Conservation (phyloP, 2,888 invertebrate species). For the Chironomus riparius region DNA sequence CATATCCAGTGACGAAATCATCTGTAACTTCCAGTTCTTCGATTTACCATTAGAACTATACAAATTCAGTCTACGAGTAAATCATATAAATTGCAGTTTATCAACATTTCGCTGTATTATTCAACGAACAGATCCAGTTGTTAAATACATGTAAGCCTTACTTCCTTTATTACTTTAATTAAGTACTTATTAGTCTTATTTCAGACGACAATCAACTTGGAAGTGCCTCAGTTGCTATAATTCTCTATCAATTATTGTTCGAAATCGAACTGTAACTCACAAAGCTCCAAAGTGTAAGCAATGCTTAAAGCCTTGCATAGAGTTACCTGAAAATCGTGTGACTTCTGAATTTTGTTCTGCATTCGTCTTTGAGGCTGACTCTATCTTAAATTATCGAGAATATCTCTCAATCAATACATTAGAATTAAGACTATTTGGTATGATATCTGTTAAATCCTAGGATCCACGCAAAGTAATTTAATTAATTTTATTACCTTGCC, state of each 20-base stretch:
- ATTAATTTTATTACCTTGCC: neutral
- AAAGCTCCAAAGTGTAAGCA: neutral
- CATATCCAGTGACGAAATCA: neutral
- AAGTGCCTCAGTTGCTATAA: neutral
- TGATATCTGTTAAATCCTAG: neutral
- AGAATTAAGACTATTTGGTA: conserved; percentile 4
- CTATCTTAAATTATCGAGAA: neutral
- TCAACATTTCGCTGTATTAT: conserved; percentile 6
- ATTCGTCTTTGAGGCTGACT: neutral
- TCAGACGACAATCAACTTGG: conserved; percentile 14
- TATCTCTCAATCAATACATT: neutral
- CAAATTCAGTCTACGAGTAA: neutral
- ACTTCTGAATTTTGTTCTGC: neutral
- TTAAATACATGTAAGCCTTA: conserved; percentile 4
- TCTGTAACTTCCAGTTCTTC: neutral
- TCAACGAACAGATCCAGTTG: neutral
- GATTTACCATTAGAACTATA: neutral
- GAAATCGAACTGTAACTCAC: neutral
- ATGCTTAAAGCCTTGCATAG: neutral
- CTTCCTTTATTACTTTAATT: too few species aligned
- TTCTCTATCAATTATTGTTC: neutral
- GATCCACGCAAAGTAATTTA: too few species aligned
- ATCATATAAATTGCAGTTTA: neutral
- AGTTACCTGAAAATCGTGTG: neutral
- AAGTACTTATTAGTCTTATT: neutral